A percentile compares a stretch with the other conserved stretches of the same genome.
phyloP scores from a whole-genome alignment of 2,797 vertebrate species.

The Xiphophorus birchmanni region DNA sequence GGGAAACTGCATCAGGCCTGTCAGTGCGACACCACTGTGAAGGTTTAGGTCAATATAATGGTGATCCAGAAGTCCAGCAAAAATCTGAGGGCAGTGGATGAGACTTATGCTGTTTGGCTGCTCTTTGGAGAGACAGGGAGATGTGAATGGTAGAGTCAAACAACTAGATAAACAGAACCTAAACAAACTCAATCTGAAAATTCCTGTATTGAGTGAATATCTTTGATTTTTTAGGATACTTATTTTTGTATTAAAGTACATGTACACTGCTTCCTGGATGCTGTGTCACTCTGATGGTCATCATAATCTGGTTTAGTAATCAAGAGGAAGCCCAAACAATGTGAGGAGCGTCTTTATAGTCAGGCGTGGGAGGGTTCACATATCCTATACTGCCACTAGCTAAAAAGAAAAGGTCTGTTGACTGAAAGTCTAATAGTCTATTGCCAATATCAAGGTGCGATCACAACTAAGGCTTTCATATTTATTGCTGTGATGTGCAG shows the following conservation, averaged over 20 bases:
- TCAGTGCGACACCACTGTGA: conserved; percentile 36
- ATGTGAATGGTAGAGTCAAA: conserved; percentile 7
- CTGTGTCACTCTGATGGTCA: conserved; percentile 41
- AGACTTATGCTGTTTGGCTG: conserved; percentile 7
- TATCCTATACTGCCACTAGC: conserved; percentile 29
- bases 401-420: conserved; percentile 1
- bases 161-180: background rate
- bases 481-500: background rate
- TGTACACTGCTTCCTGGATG: conserved; percentile 56
- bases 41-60: conserved; percentile 52
- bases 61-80: conserved; percentile 53
- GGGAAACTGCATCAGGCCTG: conserved; percentile 40
- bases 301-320: conserved; percentile 64
- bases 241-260: conserved; percentile 14
- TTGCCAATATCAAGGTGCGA: background rate
- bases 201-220: background rate
- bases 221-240: background rate
- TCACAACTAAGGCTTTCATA: background rate
- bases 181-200: background rate
- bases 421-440: no score
- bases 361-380: conserved; percentile 50
- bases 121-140: conserved; percentile 20
- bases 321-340: conserved; percentile 73
- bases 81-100: conserved; percentile 44
- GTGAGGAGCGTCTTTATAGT: conserved; percentile 43